phyloP scores from a whole-genome alignment of 1,140 invertebrate species.

The Drosophila tropicalis region DNA sequence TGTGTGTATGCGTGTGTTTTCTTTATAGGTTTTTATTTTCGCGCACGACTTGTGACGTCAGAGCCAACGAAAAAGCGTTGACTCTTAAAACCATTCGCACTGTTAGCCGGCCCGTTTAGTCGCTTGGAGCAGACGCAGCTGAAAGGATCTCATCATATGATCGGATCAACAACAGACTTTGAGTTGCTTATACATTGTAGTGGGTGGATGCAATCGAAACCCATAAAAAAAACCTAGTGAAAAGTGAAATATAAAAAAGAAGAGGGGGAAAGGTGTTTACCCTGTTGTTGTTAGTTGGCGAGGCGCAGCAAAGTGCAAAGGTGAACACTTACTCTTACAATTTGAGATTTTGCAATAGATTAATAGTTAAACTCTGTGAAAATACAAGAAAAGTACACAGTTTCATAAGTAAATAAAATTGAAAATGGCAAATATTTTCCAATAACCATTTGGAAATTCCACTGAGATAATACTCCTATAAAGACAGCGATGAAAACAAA shows the following conservation, averaged over 20 bases:
- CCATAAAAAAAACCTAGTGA: background rate
- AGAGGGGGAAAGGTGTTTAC: background rate
- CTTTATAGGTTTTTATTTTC: conserved; percentile 42
- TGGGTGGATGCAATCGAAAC: conserved; percentile 1
- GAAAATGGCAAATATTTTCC: background rate
- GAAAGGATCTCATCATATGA: conserved; percentile 47
- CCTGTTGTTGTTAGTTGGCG: background rate
- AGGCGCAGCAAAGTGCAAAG: background rate
- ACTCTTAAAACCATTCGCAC: conserved; percentile 52
- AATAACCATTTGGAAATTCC: background rate
- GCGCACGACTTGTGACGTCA: conserved; percentile 51
- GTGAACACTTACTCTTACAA: background rate
- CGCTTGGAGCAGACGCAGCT: conserved; percentile 39
- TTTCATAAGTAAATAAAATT: background rate
- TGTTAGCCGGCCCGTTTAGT: conserved; percentile 47
- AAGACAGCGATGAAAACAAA: background rate
- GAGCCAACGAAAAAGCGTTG: conserved; percentile 36
- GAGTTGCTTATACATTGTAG: background rate
- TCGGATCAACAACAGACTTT: background rate
- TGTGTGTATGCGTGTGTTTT: conserved; percentile 30
- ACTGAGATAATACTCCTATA: no score
- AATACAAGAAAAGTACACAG: background rate
- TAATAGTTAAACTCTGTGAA: background rate
- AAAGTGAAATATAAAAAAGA: background rate
- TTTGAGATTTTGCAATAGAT: background rate